Base-by-base conservation (phyloP, 2,888 invertebrate species). In the Nephrotoma guestfalica region DNA sequence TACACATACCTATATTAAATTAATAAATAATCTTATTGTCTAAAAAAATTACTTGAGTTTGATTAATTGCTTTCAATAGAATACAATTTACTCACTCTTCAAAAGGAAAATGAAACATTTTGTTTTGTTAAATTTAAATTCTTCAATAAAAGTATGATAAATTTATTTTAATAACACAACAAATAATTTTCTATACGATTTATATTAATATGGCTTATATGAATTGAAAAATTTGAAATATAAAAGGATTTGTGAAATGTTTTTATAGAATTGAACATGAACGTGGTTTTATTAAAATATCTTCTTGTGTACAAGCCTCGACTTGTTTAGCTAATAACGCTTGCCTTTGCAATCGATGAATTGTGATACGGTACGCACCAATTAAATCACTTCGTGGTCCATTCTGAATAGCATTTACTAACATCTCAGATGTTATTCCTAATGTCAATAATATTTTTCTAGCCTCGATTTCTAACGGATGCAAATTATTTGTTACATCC, bases 341-440 rank as follows among this genome's bases (percentile, higher is more conserved):
- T 86, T 92, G 91, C 87, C 91, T 91, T 87, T 92, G 92, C 86
- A 93, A 89, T 13, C 93, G 91, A 90, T 95, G 94, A 87, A 95
- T 92, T 47, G 95, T 92, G 87, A 96, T 95, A 83, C 96, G 92
- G 90, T 95, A 96, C 85, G 94, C 94, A 9, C 95, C 95, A 85
- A 94, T 94, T 51, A 95, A 92, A 88, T 94, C 93, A 88, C 94
- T 94, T 86, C 94, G 91, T 0, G 94, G 94, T 43, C 95, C 94
- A 88, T 93, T 93, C 71, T 92, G 91, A 30, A 92, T 91, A 30
- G 93, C 92, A 51, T 92, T 91, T 86, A 92, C 91, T 84, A 95
- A 90, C 92, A 94, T 93, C 87, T 93, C 92, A 0, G 93, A 91
- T 13, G 92, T 92, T 51, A 95, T 94, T 0, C 95, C 95, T 57